Percentiles rank a stretch among this genome's conserved stretches.
phyloP scores from a whole-genome alignment of 37 sponge, comb jelly and placozoan species.

The Lycopodina hypogea region DNA sequence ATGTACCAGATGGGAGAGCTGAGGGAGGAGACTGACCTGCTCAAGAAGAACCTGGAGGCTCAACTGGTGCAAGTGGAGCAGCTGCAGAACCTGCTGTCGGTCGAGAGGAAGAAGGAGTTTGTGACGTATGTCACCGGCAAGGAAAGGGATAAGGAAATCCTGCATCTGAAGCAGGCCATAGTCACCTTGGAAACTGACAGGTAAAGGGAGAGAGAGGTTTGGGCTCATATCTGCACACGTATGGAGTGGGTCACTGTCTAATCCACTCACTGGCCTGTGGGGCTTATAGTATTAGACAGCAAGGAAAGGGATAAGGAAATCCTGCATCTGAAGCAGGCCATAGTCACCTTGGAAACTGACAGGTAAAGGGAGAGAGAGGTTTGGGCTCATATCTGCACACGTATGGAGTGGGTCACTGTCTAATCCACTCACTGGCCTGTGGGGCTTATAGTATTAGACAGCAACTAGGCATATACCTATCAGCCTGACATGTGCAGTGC shows the following conservation, averaged over 20 bases:
- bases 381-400: background rate
- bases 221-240: background rate
- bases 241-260: background rate
- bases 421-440: background rate
- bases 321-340: slow-evolving; percentile 42
- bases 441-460: background rate
- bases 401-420: background rate
- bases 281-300: background rate
- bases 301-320: slow-evolving; percentile 61
- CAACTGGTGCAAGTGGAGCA: slow-evolving; percentile 31
- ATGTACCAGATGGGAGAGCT: slow-evolving; percentile 12
- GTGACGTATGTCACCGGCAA: slow-evolving; percentile 35
- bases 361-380: slow-evolving; percentile 9
- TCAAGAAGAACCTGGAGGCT: slow-evolving; percentile 16
- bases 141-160: slow-evolving; percentile 57
- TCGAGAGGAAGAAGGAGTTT: slow-evolving; percentile 70
- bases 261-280: background rate
- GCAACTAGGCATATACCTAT: background rate
- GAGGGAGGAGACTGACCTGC: slow-evolving; percentile 31
- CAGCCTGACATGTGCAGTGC: no score
- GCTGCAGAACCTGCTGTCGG: slow-evolving; percentile 55
- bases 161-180: slow-evolving; percentile 47
- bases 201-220: background rate
- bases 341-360: slow-evolving; percentile 57
- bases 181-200: slow-evolving; percentile 57